phyloP scores from a whole-genome alignment of 2,113 vertebrate genomes.

The Excalfactoria chinensis region DNA sequence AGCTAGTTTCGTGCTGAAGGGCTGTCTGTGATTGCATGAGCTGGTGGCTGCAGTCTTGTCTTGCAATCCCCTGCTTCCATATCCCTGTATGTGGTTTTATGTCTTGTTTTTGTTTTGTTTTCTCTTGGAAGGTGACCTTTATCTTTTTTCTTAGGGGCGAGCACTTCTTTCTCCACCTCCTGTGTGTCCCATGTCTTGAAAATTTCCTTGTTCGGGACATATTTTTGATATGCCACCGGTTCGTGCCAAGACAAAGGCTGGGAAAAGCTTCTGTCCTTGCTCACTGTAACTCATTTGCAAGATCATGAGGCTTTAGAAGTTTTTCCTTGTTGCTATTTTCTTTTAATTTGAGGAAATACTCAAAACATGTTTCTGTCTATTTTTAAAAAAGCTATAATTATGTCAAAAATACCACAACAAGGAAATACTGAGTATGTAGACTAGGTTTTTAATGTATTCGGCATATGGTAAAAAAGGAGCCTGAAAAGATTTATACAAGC shows the following conservation, averaged over 20 bases:
- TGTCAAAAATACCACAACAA: constrained; percentile 45
- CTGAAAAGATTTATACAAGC: constrained; percentile 19
- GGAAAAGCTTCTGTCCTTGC: not conserved
- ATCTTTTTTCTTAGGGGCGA: accelerated
- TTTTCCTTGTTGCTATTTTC: not conserved
- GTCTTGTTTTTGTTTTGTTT: not conserved
- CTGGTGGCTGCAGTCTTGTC: not conserved
- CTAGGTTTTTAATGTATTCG: constrained; percentile 19
- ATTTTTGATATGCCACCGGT: not conserved
- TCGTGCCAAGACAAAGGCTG: not conserved
- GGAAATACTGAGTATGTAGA: not conserved
- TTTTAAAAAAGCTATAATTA: constrained; percentile 57
- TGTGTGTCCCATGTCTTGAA: not conserved
- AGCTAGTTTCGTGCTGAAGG: not conserved
- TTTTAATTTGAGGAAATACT: not conserved
- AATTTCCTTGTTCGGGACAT: not conserved
- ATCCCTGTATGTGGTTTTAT: not conserved
- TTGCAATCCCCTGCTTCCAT: not conserved
- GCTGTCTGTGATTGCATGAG: not conserved
- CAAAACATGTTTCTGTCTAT: constrained; percentile 21
- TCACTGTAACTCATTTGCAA: not conserved
- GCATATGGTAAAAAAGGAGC: constrained; percentile 4
- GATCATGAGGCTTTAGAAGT: not conserved
- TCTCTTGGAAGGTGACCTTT: not conserved
- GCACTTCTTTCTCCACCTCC: not conserved